Evolutionary conservation across 53 echinoderm and acorn worm genomes (phyloP).

Genomic region (Holothuria scabra): DNA sequence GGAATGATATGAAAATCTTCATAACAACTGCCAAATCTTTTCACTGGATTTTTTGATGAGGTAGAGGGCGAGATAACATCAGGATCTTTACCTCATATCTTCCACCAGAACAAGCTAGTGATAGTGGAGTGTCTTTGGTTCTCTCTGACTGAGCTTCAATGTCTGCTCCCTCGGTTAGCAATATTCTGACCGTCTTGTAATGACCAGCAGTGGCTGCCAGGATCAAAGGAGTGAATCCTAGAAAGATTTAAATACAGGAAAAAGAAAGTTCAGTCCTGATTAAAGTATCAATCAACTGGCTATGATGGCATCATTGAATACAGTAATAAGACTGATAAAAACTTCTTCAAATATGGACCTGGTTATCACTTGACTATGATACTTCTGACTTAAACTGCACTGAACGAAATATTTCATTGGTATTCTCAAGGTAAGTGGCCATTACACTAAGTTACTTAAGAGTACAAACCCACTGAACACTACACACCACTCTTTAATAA

Average conservation of each 20-base stretch:
- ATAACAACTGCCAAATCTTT: too few species aligned
- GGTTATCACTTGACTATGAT: too few species aligned
- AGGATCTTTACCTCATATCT: constrained; percentile 81
- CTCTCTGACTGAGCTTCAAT: constrained; percentile 98
- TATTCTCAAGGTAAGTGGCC: too few species aligned
- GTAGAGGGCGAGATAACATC: not conserved
- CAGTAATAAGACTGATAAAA: not conserved
- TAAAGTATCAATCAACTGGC: not conserved
- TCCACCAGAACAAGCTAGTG: constrained; percentile 96
- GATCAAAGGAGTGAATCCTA: constrained; percentile 99
- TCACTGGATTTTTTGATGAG: too few species aligned
- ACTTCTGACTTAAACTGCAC: too few species aligned
- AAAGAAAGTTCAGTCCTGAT: not conserved
- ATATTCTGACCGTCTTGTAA: constrained; percentile 90
- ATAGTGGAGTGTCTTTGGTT: constrained; percentile 97
- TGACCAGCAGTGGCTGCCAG: constrained; percentile 97
- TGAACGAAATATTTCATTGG: too few species aligned
- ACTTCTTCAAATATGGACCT: too few species aligned
- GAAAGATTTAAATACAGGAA: not conserved
- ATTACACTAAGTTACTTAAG: too few species aligned
- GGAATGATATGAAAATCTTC: too few species aligned
- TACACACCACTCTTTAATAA: too few species aligned
- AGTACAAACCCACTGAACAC: too few species aligned
- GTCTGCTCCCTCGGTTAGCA: constrained; percentile 82
- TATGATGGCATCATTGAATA: not conserved